These are phyloP conservation scores for Scrobipalpa costella DNA, from an alignment of 2,888 invertebrate genomes.

Conservation along the genomic window DNA sequence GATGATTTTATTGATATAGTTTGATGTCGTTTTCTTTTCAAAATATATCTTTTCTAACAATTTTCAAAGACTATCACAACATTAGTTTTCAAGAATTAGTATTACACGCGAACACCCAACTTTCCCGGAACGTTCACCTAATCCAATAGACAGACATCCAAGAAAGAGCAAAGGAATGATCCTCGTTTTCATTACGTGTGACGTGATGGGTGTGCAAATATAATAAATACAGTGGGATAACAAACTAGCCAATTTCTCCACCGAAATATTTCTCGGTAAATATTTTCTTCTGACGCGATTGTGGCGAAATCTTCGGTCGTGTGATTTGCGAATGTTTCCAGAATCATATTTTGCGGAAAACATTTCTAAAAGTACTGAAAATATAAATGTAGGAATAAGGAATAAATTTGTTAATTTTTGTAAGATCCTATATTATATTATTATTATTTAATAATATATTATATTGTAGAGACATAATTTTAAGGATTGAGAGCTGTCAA, in stretches of 20 bases:
- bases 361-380: too few relatives aligned
- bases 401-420: too few relatives aligned
- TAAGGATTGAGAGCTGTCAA: too few relatives aligned
- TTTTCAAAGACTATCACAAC: neutral
- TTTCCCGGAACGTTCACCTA: neutral
- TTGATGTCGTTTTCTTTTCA: neutral
- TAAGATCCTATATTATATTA: too few relatives aligned
- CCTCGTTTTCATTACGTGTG: constrained; percentile 4
- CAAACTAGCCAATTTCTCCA: neutral
- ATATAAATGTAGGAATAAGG: too few relatives aligned
- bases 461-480: too few relatives aligned
- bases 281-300: neutral
- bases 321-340: neutral
- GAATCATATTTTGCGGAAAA: too few relatives aligned
- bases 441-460: too few relatives aligned
- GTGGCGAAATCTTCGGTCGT: neutral
- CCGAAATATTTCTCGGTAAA: neutral
- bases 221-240: neutral
- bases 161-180: neutral
- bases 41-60: too few relatives aligned
- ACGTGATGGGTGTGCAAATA: constrained; percentile 7
- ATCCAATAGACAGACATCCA: neutral
- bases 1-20: neutral
- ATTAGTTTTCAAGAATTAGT: neutral
- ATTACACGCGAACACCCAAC: neutral